Evolutionary conservation across 2,888 invertebrate genomes (phyloP).

Genomic region (Notodonta ziczac): DNA sequence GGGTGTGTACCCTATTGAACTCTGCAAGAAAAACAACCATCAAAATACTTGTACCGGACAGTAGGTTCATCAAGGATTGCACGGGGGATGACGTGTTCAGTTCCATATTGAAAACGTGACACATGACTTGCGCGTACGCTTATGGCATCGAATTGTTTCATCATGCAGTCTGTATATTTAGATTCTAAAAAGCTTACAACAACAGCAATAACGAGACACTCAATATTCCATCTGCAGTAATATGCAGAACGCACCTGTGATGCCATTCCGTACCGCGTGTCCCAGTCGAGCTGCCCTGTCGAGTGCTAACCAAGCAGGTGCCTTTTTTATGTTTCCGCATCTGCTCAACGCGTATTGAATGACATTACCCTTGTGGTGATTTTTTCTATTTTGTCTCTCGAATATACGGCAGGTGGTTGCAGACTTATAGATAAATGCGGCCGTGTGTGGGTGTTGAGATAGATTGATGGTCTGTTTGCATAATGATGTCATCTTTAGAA

Average conservation of each 20-base stretch:
- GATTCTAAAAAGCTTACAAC: background rate
- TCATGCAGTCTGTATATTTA: too few species aligned
- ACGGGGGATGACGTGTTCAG: too few species aligned
- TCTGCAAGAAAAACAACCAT: too few species aligned
- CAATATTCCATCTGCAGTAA: conserved; percentile 1
- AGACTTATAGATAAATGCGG: conserved; percentile 17
- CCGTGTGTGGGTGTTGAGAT: conserved; percentile 10
- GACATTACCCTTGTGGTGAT: conserved; percentile 34
- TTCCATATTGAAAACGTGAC: background rate
- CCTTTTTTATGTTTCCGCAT: conserved; percentile 46
- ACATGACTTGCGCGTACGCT: background rate
- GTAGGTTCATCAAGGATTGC: too few species aligned
- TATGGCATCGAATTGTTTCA: too few species aligned
- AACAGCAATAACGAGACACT: background rate
- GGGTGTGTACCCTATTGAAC: too few species aligned
- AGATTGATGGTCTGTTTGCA: conserved; percentile 14
- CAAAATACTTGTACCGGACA: too few species aligned
- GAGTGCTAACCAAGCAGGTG: conserved; percentile 49
- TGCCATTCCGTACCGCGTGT: conserved; percentile 27
- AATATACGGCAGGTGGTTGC: conserved; percentile 29
- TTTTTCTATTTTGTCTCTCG: conserved; percentile 16
- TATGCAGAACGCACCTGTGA: background rate
- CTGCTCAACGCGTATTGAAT: conserved; percentile 42
- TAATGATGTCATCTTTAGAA: conserved; percentile 19
- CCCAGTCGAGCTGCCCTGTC: conserved; percentile 42